Conservation (phyloP, 2,113 vertebrate genomes). For the Neolamprologus longior region DNA sequence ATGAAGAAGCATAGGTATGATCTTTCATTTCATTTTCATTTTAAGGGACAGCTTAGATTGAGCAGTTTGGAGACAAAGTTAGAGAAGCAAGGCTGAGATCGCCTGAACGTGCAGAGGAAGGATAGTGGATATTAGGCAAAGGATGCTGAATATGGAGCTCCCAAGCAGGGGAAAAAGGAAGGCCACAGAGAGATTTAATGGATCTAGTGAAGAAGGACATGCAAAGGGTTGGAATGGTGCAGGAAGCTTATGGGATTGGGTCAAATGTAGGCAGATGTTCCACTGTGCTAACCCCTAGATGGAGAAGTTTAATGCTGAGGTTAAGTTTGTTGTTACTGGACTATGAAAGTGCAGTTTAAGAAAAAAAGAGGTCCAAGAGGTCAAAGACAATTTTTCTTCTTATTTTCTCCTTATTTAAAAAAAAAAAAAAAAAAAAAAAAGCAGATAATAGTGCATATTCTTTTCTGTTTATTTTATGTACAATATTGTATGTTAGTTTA, state of each 20-base stretch:
- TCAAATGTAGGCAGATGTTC: background rate
- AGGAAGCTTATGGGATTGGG: background rate
- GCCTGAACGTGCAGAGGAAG: background rate
- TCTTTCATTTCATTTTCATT: background rate
- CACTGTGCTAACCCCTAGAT: background rate
- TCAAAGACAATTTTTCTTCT: background rate
- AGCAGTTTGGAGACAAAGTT: background rate
- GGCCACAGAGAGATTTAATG: background rate
- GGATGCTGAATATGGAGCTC: background rate
- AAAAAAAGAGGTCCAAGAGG: background rate
- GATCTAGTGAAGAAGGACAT: background rate
- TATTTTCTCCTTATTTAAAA: background rate
- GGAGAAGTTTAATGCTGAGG: background rate
- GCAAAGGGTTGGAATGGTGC: background rate
- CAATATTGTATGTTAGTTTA: background rate
- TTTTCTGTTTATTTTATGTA: background rate
- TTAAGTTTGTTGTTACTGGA: background rate
- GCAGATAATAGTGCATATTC: background rate
- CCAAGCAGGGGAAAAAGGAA: background rate
- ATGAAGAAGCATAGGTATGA: background rate
- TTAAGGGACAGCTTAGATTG: background rate
- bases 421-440: accelerated
- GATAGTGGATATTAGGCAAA: background rate
- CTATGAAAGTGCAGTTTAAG: background rate
- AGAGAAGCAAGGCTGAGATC: background rate